A percentile compares a stretch with the other conserved stretches of the same genome.
phyloP scores from a whole-genome alignment of 2,113 vertebrate species.

The Carollia perspicillata region DNA sequence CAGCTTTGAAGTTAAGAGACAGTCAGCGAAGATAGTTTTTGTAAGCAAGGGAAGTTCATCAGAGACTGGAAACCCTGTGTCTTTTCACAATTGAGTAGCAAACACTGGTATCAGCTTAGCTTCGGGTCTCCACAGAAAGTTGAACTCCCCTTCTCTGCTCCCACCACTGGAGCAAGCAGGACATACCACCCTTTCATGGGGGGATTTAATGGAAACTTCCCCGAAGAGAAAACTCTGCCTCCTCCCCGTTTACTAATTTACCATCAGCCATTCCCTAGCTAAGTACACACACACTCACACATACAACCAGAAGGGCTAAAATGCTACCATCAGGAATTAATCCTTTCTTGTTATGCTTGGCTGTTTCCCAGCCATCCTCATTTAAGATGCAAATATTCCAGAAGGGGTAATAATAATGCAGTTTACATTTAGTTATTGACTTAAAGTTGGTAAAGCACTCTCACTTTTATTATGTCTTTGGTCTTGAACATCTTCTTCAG shows the following conservation, averaged over 20 bases:
- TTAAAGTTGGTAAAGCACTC: background rate
- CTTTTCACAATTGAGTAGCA: background rate
- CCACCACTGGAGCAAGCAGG: background rate
- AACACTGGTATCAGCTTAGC: background rate
- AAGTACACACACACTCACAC: background rate
- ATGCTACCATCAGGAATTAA: background rate
- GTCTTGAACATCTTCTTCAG: background rate
- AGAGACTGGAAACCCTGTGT: background rate
- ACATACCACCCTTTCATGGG: background rate
- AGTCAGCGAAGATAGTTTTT: slow-evolving; percentile 53
- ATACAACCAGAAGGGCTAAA: background rate
- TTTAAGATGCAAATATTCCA: slow-evolving; percentile 3
- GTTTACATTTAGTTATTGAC: background rate
- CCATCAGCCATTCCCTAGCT: background rate
- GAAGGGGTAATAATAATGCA: background rate
- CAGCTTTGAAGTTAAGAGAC: slow-evolving; percentile 30
- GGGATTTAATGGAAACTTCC: background rate
- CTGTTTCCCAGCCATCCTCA: background rate
- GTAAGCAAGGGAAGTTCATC: background rate
- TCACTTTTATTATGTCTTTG: background rate
- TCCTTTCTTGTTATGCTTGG: background rate
- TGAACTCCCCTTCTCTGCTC: background rate
- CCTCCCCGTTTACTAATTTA: background rate
- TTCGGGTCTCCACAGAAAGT: background rate
- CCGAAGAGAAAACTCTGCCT: background rate